phyloP scores from a whole-genome alignment of 2,797 vertebrate species.

The Enteromius argenteus region DNA sequence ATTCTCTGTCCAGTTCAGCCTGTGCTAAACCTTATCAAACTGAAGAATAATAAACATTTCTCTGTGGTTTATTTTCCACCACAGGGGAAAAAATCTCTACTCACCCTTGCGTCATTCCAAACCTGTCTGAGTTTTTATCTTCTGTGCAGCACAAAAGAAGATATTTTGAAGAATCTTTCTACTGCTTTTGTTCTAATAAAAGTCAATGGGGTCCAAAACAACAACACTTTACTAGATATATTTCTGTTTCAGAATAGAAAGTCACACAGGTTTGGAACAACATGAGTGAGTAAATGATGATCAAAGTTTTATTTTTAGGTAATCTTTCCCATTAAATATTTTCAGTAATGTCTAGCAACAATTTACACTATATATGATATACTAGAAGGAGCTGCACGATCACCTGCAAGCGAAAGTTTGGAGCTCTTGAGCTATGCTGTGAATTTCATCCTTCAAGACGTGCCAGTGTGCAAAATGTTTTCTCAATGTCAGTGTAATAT shows the following conservation, averaged over 20 bases:
- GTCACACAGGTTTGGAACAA: background rate
- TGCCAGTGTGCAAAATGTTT: slow-evolving; percentile 71
- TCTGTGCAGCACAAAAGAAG: background rate
- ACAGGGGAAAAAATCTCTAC: background rate
- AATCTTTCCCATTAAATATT: background rate
- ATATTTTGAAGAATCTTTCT: background rate
- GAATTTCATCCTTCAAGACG: slow-evolving; percentile 61
- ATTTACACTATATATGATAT: background rate
- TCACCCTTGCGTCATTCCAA: background rate
- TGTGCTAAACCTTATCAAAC: background rate
- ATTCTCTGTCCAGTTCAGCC: background rate
- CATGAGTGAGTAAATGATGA: background rate
- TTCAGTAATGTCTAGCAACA: background rate
- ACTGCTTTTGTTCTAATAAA: background rate
- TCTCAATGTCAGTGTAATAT: slow-evolving; percentile 67
- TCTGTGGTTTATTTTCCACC: background rate
- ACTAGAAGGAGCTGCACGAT: slow-evolving; percentile 33
- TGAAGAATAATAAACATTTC: slow-evolving; percentile 4
- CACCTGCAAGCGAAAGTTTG: slow-evolving; percentile 47
- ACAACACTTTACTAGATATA: background rate
- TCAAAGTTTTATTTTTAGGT: background rate
- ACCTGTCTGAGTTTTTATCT: background rate
- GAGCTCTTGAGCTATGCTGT: slow-evolving; percentile 38
- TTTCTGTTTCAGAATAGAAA: background rate
- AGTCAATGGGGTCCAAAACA: background rate